Evolutionary conservation across 2,113 vertebrate genomes (phyloP).

Genomic region (Orycteropus afer): DNA sequence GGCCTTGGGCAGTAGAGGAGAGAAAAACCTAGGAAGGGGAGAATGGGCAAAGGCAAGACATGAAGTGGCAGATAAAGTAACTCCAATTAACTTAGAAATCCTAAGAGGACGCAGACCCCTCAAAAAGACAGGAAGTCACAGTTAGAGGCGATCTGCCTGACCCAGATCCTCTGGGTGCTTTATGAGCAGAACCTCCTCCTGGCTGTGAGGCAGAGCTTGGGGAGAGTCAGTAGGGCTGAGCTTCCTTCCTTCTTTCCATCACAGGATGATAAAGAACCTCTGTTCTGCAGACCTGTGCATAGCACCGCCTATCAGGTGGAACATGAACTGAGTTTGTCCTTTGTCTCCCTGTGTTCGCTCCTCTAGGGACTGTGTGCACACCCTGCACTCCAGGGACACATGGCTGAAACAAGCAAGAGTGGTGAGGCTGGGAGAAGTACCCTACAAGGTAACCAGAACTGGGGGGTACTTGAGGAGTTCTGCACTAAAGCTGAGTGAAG

Average conservation of each 20-base stretch:
- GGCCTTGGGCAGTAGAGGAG: not conserved
- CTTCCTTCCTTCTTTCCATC: not conserved
- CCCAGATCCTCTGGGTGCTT: not conserved
- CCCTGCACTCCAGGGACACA: constrained; percentile 94
- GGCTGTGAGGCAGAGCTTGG: not conserved
- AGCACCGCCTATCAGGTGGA: not conserved
- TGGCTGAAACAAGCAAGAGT: constrained; percentile 98
- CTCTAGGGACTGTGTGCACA: constrained; percentile 95
- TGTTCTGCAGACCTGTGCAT: fast-evolving
- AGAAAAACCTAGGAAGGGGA: not conserved
- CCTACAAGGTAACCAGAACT: constrained; percentile 90
- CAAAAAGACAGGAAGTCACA: not conserved
- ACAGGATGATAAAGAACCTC: not conserved
- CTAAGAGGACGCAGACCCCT: not conserved
- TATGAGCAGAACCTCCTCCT: not conserved
- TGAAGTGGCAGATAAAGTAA: not conserved
- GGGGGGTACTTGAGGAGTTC: fast-evolving
- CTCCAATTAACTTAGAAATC: not conserved
- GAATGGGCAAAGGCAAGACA: too few species aligned
- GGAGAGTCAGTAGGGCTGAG: not conserved
- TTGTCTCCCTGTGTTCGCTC: constrained; percentile 9
- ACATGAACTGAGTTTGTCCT: not conserved
- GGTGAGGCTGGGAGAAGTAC: constrained; percentile 93
- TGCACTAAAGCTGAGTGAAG: too few species aligned
- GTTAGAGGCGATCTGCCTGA: not conserved